phyloP scores from a whole-genome alignment of 92 coral and sea anemone genomes.

The Phenganax subtilis region DNA sequence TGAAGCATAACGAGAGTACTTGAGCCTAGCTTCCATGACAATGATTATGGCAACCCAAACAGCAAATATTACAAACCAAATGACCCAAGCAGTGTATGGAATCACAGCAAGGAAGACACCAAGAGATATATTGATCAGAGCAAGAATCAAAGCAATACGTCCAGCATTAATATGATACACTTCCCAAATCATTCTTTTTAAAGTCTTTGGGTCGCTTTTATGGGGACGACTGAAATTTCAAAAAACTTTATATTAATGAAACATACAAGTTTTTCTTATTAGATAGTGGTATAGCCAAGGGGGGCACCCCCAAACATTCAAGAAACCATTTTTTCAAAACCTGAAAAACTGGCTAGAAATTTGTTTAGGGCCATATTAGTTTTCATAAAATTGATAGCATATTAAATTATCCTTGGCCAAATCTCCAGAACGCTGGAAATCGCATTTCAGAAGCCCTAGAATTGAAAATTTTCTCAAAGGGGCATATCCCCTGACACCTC shows the following conservation, averaged over 20 bases:
- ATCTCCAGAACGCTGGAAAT: too few species aligned
- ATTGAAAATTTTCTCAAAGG: too few species aligned
- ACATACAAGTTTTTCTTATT: not conserved
- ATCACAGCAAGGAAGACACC: constrained; percentile 87
- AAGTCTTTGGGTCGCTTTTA: constrained; percentile 62
- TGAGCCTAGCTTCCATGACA: constrained; percentile 70
- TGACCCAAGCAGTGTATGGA: constrained; percentile 72
- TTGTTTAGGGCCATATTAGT: too few species aligned
- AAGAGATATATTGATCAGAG: constrained; percentile 80
- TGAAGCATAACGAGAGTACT: not conserved
- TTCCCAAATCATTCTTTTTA: constrained; percentile 83
- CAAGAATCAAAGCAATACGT: constrained; percentile 78
- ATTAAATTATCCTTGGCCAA: too few species aligned
- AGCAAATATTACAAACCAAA: constrained; percentile 73
- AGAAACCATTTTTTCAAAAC: too few species aligned
- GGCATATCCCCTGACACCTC: too few species aligned
- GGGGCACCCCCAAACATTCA: too few species aligned
- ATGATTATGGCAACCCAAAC: constrained; percentile 51
- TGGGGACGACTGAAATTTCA: constrained; percentile 79
- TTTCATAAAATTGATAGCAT: too few species aligned
- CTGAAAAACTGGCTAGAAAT: too few species aligned
- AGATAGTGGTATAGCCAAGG: too few species aligned
- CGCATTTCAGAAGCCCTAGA: too few species aligned
- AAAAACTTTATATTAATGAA: not conserved
- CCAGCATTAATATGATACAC: constrained; percentile 79